These are phyloP conservation scores for Linyphia triangularis DNA, from an alignment of 2,888 invertebrate genomes.

Conservation along the genomic window DNA sequence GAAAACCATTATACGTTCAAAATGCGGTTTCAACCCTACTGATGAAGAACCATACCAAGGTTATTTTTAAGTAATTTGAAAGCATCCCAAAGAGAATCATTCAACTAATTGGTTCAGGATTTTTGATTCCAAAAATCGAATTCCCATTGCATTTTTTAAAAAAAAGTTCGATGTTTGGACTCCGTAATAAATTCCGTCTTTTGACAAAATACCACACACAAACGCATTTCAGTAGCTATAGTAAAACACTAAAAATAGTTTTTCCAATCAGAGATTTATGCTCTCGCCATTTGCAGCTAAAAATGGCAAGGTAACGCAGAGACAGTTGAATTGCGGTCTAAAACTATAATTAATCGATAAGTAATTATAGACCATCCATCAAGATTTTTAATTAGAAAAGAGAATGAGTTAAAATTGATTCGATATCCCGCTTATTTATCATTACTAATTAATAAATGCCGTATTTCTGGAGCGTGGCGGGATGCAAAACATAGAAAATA, in stretches of 20 bases:
- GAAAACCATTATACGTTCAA: background rate
- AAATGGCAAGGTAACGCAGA: background rate
- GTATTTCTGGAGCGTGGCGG: background rate
- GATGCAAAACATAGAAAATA: background rate
- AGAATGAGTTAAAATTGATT: slow-evolving; percentile 34
- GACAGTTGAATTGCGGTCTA: background rate
- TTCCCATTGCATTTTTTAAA: too few relatives aligned
- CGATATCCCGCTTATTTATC: slow-evolving; percentile 17
- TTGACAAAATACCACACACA: too few relatives aligned
- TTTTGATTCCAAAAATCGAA: too few relatives aligned
- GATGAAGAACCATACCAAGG: background rate
- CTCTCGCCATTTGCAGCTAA: background rate
- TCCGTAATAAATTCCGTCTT: too few relatives aligned
- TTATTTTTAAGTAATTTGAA: background rate
- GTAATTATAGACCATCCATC: slow-evolving; percentile 57
- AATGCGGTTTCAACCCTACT: slow-evolving; percentile 39
- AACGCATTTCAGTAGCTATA: background rate
- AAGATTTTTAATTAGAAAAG: slow-evolving; percentile 61
- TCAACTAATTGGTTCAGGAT: too few relatives aligned
- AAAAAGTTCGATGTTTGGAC: too few relatives aligned
- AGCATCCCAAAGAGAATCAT: too few relatives aligned
- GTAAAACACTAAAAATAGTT: background rate
- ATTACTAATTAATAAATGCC: slow-evolving; percentile 38
- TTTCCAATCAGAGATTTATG: background rate
- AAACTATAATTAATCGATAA: slow-evolving; percentile 51